phyloP scores from a whole-genome alignment of 2,797 vertebrate species.

The Sternarchorhynchus goeldii region DNA sequence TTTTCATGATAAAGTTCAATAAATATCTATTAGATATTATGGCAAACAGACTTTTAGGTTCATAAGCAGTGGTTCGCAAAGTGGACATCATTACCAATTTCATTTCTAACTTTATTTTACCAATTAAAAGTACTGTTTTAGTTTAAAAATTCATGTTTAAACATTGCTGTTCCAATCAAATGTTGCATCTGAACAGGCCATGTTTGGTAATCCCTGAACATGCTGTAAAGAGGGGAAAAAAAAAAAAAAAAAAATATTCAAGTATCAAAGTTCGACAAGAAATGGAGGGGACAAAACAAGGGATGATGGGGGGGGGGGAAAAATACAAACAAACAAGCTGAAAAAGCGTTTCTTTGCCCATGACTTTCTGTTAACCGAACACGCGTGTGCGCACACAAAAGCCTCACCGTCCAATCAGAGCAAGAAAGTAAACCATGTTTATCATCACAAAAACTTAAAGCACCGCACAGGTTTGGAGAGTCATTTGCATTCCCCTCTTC shows the following conservation, averaged over 20 bases:
- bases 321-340: conserved; percentile 19
- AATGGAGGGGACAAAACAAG: conserved; percentile 64
- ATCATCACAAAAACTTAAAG: conserved; percentile 71
- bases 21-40: conserved; percentile 47
- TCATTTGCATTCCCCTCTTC: not conserved
- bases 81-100: conserved; percentile 45
- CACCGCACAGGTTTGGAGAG: conserved; percentile 75
- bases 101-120: conserved; percentile 56
- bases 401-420: conserved; percentile 70
- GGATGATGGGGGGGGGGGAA: not conserved
- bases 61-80: conserved; percentile 24
- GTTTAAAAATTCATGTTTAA: conserved; percentile 28
- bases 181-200: conserved; percentile 70
- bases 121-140: conserved; percentile 57
- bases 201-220: conserved; percentile 71
- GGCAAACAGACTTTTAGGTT: conserved; percentile 39
- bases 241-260: conserved; percentile 73
- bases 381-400: too few species aligned
- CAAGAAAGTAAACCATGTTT: conserved; percentile 85
- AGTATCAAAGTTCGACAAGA: conserved; percentile 93
- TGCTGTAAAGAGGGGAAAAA: conserved; percentile 66
- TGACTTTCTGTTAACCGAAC: conserved; percentile 31
- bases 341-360: conserved; percentile 75
- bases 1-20: conserved; percentile 49
- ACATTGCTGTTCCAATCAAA: conserved; percentile 40